These are phyloP conservation scores for Euplagia quadripunctaria DNA, from an alignment of 2,888 invertebrate genomes.

Conservation along the genomic window DNA sequence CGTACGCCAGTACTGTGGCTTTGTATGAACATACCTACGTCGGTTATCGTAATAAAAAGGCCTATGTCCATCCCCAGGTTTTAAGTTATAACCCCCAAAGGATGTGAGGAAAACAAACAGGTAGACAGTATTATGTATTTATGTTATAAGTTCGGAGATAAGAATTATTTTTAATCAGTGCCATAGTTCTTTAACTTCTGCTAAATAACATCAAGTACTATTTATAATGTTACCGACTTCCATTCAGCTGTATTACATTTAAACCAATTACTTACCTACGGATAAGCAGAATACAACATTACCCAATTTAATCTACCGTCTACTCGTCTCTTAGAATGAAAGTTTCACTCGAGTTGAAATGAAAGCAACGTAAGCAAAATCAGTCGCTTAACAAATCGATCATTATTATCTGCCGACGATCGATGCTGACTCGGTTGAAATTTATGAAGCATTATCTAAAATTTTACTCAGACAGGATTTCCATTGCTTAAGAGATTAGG, in stretches of 20 bases:
- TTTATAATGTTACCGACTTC: too few relatives aligned
- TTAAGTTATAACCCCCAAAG: too few relatives aligned
- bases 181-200: too few relatives aligned
- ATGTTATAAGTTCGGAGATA: too few relatives aligned
- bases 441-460: constrained; percentile 16
- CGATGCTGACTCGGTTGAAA: constrained; percentile 17
- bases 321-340: constrained; percentile 7
- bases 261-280: neutral
- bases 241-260: too few relatives aligned
- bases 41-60: neutral
- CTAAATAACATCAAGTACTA: too few relatives aligned
- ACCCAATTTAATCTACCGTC: constrained; percentile 12
- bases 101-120: neutral
- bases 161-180: too few relatives aligned
- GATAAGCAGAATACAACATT: neutral
- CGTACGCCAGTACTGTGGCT: too few relatives aligned
- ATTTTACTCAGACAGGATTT: constrained; percentile 9
- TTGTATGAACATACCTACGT: too few relatives aligned
- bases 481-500: constrained; percentile 10
- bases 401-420: constrained; percentile 14
- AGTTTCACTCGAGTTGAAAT: constrained; percentile 17
- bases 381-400: constrained; percentile 17
- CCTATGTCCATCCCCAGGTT: neutral
- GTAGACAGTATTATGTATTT: too few relatives aligned
- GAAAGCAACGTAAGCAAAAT: constrained; percentile 22